Conservation (phyloP, 2,113 vertebrate genomes). For the Melierax canorus region DNA sequence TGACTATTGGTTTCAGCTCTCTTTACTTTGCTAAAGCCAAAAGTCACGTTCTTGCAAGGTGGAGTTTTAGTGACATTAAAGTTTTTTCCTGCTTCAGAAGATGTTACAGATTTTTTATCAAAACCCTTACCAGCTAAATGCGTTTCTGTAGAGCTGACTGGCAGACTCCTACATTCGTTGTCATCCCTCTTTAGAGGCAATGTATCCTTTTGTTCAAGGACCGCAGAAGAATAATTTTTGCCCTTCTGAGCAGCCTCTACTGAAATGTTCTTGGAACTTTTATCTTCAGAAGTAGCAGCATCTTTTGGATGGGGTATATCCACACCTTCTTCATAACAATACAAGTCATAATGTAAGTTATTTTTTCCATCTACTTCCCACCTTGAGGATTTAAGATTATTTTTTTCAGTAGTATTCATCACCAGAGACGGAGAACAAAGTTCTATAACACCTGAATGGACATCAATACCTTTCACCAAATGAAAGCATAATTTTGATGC, state of each 20-base stretch:
- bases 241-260: neutral
- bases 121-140: neutral
- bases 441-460: conserved; percentile 10
- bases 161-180: neutral
- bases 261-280: neutral
- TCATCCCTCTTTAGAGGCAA: neutral
- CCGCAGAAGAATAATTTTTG: neutral
- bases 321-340: neutral
- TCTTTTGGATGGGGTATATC: neutral
- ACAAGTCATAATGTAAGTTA: neutral
- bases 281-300: neutral
- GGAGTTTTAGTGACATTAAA: neutral
- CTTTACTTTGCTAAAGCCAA: neutral
- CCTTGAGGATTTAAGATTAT: neutral
- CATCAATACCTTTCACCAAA: conserved; percentile 3
- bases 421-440: conserved; percentile 42
- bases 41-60: neutral
- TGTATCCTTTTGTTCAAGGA: neutral
- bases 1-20: neutral
- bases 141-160: neutral
- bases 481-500: conserved; percentile 34
- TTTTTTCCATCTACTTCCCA: conserved; percentile 1
- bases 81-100: neutral
- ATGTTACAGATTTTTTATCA: neutral
- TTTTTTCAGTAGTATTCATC: neutral